Percentiles rank a stretch among this genome's conserved stretches.
Evolutionary conservation across 2,797 vertebrate species (phyloP).

Genomic region (Acrossocheilus fasciatus): DNA sequence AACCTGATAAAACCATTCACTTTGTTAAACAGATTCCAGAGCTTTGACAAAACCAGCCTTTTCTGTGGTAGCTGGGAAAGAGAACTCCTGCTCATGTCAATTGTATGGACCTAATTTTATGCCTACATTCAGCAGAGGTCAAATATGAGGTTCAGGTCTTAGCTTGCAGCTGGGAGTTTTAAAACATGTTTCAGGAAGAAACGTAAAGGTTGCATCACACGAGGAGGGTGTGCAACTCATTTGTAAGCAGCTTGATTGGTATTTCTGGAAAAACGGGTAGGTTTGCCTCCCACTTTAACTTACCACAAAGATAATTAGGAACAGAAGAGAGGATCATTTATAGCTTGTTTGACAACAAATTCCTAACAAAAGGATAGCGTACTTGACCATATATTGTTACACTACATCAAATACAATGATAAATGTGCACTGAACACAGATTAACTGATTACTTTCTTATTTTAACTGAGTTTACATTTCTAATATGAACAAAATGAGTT

Average conservation of each 20-base stretch:
- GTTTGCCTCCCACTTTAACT: conserved; percentile 30
- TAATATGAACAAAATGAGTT: background rate
- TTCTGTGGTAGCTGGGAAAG: background rate
- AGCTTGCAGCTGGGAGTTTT: background rate
- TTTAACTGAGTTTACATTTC: too few relatives aligned
- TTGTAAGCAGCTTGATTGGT: conserved; percentile 12
- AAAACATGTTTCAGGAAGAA: background rate
- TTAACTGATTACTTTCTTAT: background rate
- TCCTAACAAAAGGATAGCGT: background rate
- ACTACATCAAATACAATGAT: background rate
- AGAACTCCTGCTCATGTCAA: background rate
- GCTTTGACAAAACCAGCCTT: background rate
- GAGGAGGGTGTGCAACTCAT: conserved; percentile 27
- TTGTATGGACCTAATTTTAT: background rate
- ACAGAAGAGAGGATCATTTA: conserved; percentile 8
- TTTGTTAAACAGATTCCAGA: background rate
- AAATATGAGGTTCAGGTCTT: background rate
- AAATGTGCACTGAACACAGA: background rate
- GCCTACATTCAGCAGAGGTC: background rate
- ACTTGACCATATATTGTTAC: background rate
- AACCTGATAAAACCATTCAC: conserved; percentile 21
- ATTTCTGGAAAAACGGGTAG: conserved; percentile 50
- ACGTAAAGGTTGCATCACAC: conserved; percentile 7
- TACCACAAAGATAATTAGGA: background rate
- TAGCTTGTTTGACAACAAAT: background rate